Evolutionary conservation across 2,888 invertebrate species (phyloP).

Genomic region (Tromatobia lineatoria): DNA sequence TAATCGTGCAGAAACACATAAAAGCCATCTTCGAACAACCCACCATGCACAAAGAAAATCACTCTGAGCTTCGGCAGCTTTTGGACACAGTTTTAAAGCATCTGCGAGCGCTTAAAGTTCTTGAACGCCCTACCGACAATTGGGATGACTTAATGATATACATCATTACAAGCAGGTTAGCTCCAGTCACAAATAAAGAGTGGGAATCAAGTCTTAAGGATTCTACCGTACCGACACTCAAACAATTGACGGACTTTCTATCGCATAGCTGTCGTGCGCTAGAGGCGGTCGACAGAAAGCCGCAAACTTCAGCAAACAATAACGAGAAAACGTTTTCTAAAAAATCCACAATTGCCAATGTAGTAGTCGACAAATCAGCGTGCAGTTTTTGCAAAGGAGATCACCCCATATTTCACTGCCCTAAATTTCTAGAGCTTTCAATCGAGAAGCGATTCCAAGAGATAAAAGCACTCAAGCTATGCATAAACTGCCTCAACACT

Average conservation of each 20-base stretch:
- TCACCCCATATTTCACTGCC: conserved; percentile 33
- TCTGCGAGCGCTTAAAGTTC: not conserved
- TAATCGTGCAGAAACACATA: conserved; percentile 71
- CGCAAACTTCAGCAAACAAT: conserved; percentile 4
- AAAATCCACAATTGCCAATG: not conserved
- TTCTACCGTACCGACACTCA: not conserved
- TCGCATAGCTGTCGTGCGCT: not conserved
- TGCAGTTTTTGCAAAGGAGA: conserved; percentile 23
- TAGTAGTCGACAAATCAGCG: not conserved
- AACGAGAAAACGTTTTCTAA: not conserved
- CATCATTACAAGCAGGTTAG: not conserved
- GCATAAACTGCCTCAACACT: conserved; percentile 7
- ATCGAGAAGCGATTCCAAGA: conserved; percentile 15
- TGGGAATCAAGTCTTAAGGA: not conserved
- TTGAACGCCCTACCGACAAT: not conserved
- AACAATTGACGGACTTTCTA: not conserved
- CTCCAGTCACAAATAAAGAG: not conserved
- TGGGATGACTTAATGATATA: conserved; percentile 8
- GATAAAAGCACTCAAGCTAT: conserved; percentile 2
- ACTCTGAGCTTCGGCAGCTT: conserved; percentile 63
- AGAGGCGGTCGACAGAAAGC: not conserved
- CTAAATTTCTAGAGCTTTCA: conserved; percentile 25
- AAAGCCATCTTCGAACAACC: conserved; percentile 68
- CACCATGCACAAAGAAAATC: conserved; percentile 54
- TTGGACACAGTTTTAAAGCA: conserved; percentile 67